Conservation (phyloP, 2,888 invertebrate species). For the Sphinx pinastri region DNA sequence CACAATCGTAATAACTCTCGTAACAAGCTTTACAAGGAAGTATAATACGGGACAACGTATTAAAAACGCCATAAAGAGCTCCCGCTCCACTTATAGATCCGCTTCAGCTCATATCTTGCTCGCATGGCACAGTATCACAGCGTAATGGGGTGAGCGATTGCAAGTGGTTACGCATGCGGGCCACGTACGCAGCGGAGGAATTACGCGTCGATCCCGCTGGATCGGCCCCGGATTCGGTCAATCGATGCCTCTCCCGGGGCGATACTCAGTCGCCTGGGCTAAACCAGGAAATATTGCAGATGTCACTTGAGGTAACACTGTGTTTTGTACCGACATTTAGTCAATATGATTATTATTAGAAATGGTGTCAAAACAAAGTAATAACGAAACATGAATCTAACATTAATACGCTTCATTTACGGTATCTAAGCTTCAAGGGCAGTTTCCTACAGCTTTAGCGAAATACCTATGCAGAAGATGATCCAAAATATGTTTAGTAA, state of each 20-base stretch:
- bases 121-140: slow-evolving; percentile 46
- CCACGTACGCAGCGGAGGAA: slow-evolving; percentile 73
- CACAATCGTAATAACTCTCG: too few species aligned
- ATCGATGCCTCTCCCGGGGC: slow-evolving; percentile 67
- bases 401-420: too few species aligned
- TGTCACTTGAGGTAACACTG: not conserved
- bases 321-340: too few species aligned
- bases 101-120: slow-evolving; percentile 23
- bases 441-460: too few species aligned
- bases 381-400: too few species aligned
- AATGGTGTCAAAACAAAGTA: too few species aligned
- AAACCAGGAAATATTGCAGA: slow-evolving; percentile 26
- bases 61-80: not conserved
- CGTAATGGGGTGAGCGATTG: slow-evolving; percentile 75
- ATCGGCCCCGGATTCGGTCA: slow-evolving; percentile 71
- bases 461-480: too few species aligned
- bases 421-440: too few species aligned
- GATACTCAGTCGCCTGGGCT: slow-evolving; percentile 20
- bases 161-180: slow-evolving; percentile 64
- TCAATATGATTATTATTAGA: not conserved
- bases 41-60: too few species aligned
- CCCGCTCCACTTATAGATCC: not conserved
- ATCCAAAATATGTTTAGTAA: too few species aligned
- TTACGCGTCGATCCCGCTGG: slow-evolving; percentile 76
- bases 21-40: too few species aligned